These are phyloP conservation scores for Forbesichthys papilliferus DNA, from an alignment of 2,113 vertebrate genomes.

Conservation along the genomic window DNA sequence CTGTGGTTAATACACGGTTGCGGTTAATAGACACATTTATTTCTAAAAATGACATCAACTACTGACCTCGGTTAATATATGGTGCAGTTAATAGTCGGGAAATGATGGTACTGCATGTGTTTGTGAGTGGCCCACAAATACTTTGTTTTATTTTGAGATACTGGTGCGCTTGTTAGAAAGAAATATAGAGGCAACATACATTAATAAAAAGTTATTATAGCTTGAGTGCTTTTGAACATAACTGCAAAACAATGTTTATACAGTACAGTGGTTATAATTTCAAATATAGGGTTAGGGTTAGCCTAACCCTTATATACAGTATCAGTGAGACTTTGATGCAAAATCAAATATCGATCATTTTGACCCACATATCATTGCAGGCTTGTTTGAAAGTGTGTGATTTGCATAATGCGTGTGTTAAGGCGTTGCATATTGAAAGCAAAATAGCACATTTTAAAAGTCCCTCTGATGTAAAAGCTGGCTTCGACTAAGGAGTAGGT, in stretches of 20 bases:
- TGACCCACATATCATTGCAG: conserved; percentile 8
- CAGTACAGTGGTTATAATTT: background rate
- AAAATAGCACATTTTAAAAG: conserved; percentile 14
- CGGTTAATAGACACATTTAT: too few relatives aligned
- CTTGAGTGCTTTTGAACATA: background rate
- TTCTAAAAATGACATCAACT: too few relatives aligned
- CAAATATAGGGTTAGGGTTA: background rate
- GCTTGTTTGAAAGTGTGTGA: conserved; percentile 3
- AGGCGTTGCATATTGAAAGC: background rate
- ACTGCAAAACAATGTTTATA: background rate
- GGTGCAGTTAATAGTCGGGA: too few relatives aligned
- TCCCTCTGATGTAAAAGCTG: conserved; percentile 9
- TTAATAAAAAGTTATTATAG: background rate
- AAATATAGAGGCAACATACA: too few relatives aligned
- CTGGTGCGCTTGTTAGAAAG: too few relatives aligned
- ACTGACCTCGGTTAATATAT: too few relatives aligned
- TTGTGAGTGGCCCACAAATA: too few relatives aligned
- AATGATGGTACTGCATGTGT: too few relatives aligned
- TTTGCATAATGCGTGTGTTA: background rate
- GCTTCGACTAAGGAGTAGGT: conserved; percentile 30
- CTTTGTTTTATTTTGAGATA: too few relatives aligned
- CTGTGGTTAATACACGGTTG: too few relatives aligned
- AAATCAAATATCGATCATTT: conserved; percentile 4
- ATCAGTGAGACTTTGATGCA: too few relatives aligned
- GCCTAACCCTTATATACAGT: too few relatives aligned